phyloP scores from a whole-genome alignment of 2,113 vertebrate species.

The Enhydra lutris region DNA sequence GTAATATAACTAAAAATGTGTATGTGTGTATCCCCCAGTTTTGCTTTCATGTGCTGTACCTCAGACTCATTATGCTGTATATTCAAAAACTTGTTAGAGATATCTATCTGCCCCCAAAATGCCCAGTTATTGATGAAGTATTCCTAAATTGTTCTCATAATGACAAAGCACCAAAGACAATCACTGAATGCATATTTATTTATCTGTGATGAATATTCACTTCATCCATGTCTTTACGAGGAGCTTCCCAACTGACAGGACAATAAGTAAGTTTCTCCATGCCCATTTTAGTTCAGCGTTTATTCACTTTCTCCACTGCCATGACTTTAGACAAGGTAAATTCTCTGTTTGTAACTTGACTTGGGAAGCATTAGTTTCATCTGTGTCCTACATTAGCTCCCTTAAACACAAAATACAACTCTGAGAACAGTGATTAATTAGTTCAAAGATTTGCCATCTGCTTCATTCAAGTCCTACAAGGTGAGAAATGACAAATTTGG shows the following conservation, averaged over 20 bases:
- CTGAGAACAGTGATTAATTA: constrained; percentile 52
- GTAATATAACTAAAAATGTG: not conserved
- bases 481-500: constrained; percentile 54
- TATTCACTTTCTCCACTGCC: not conserved
- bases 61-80: not conserved
- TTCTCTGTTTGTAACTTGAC: not conserved
- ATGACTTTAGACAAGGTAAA: not conserved
- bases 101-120: not conserved
- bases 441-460: constrained; percentile 57
- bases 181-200: constrained; percentile 39
- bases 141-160: not conserved
- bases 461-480: constrained; percentile 42
- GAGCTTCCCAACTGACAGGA: constrained; percentile 1
- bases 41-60: not conserved
- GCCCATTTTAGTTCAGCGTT: not conserved
- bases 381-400: not conserved
- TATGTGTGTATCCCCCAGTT: not conserved
- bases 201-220: constrained; percentile 15
- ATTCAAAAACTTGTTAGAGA: not conserved
- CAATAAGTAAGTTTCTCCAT: not conserved
- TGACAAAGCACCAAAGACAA: constrained; percentile 6
- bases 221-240: not conserved
- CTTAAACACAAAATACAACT: constrained; percentile 44
- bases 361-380: not conserved
- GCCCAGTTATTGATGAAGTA: not conserved